Evolutionary conservation across 2,888 invertebrate species (phyloP), one percentile per base, ranked within the genome.

Genomic region (Cylindroiulus punctatus): DNA sequence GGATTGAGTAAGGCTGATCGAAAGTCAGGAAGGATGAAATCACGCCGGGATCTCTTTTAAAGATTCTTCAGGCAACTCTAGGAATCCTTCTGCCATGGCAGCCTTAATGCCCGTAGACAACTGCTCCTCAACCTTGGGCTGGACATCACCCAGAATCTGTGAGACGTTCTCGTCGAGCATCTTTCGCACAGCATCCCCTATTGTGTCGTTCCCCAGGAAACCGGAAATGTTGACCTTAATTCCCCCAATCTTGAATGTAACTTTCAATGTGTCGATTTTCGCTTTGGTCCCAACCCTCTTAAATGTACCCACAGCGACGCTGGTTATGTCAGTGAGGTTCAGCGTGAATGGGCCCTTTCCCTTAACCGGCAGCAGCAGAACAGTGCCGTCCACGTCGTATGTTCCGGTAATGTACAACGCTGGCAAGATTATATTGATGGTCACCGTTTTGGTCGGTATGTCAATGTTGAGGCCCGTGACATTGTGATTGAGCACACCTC

Each of bases 121-220:
- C 89, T 95, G 94, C 89, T 94, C 94, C 1, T 94, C 93, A 89
- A 96, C 94, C 0, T 95, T 95, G 1, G 95, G 95, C 89, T 94
- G 93, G 95, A 96, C 95, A 92, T 96, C 96, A 87, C 94, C 94
- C 88, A 96, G 95, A 89, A 96, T 95, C 90, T 95, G 95, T 84
- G 94, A 94, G 0, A 95, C 93, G 89, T 96, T 95, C 90, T 94
- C 94, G 91, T 96, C 96, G 88, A 96, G 91, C 90, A 96, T 96
- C 90, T 95, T 95, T 91, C 96, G 96, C 94, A 96, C 95, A 0
- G 95, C 95, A 90, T 95, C 94, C 65, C 95, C 95, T 89, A 96
- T 94, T 86, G 95, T 93, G 88, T 94, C 95, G 89, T 95, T 94
- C 85, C 94, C 93, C 90, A 95, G 92, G 10, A 94, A 93, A 89